Percentiles rank a stretch among this genome's conserved stretches.
These are phyloP conservation scores for Telenomus remus DNA, from an alignment of 1,140 invertebrate species.

Conservation along the genomic window DNA sequence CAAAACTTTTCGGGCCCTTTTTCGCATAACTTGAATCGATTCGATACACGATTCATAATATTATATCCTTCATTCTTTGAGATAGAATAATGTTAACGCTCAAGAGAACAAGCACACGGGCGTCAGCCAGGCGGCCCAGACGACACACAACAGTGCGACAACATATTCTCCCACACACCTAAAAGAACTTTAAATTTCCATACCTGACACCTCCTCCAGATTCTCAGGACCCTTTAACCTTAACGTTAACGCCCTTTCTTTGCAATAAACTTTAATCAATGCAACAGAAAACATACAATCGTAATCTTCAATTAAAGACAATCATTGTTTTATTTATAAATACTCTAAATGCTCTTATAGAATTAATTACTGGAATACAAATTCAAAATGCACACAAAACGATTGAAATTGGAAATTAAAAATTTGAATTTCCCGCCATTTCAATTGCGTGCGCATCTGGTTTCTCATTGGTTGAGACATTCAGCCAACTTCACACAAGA, in stretches of 20 bases:
- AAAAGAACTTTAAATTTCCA: slow-evolving; percentile 68
- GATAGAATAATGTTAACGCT: slow-evolving; percentile 65
- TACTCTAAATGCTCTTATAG: no score
- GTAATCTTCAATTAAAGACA: no score
- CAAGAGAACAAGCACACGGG: slow-evolving; percentile 65
- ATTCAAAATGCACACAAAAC: no score
- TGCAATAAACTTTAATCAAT: neutral
- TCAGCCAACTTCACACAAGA: no score
- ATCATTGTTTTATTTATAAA: no score
- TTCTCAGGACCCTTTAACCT: slow-evolving; percentile 62
- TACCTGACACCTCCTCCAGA: slow-evolving; percentile 63
- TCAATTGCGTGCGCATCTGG: no score
- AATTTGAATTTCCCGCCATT: no score
- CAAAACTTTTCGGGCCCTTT: slow-evolving; percentile 53
- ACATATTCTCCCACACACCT: slow-evolving; percentile 62
- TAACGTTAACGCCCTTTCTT: slow-evolving; percentile 27
- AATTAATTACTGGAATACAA: no score
- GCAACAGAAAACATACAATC: no score
- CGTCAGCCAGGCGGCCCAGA: slow-evolving; percentile 66
- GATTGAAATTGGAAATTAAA: no score
- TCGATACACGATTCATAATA: slow-evolving; percentile 65
- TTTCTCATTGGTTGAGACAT: no score
- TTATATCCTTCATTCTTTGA: slow-evolving; percentile 59
- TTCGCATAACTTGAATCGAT: slow-evolving; percentile 61
- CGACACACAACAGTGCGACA: slow-evolving; percentile 49